Conservation (phyloP, 2,797 vertebrate genomes). For the Gymnoscopelus microlampas region DNA sequence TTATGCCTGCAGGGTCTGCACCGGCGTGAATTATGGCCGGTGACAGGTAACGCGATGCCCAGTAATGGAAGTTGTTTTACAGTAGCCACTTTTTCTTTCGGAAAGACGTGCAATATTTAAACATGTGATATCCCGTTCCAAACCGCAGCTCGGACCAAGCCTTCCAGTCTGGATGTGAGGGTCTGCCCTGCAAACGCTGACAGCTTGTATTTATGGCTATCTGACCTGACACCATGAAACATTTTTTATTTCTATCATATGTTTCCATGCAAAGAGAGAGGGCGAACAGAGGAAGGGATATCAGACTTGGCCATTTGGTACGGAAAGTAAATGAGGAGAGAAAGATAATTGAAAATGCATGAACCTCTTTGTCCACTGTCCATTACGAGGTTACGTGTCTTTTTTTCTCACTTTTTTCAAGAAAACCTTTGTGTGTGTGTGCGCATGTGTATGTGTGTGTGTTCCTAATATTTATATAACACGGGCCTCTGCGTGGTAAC, state of each 20-base stretch:
- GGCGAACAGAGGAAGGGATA: conserved; percentile 57
- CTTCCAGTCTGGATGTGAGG: conserved; percentile 66
- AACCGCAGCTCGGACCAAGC: conserved; percentile 55
- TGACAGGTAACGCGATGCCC: conserved; percentile 71
- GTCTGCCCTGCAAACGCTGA: conserved; percentile 62
- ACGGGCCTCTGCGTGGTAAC: conserved; percentile 45
- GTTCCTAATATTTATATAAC: conserved; percentile 51
- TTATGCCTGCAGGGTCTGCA: conserved; percentile 57
- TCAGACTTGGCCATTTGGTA: conserved; percentile 63
- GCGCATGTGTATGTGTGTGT: too few relatives aligned
- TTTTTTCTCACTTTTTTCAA: conserved; percentile 45
- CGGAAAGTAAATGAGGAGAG: conserved; percentile 66
- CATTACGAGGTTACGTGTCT: conserved; percentile 23
- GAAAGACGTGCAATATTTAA: conserved; percentile 76
- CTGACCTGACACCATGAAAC: conserved; percentile 78
- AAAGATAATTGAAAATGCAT: conserved; percentile 71
- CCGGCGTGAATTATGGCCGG: conserved; percentile 68
- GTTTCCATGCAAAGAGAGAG: conserved; percentile 70
- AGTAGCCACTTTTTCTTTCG: conserved; percentile 75
- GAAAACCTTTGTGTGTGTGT: conserved; percentile 9
- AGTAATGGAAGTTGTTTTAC: conserved; percentile 74
- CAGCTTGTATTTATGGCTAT: conserved; percentile 77
- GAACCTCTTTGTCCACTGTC: conserved; percentile 33
- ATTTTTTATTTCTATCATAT: conserved; percentile 81
- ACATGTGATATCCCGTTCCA: conserved; percentile 78